Percentiles rank a stretch among this genome's conserved stretches.
Conservation (phyloP, 1,140 invertebrate genomes). For the Dendrolimus kikuchii region DNA sequence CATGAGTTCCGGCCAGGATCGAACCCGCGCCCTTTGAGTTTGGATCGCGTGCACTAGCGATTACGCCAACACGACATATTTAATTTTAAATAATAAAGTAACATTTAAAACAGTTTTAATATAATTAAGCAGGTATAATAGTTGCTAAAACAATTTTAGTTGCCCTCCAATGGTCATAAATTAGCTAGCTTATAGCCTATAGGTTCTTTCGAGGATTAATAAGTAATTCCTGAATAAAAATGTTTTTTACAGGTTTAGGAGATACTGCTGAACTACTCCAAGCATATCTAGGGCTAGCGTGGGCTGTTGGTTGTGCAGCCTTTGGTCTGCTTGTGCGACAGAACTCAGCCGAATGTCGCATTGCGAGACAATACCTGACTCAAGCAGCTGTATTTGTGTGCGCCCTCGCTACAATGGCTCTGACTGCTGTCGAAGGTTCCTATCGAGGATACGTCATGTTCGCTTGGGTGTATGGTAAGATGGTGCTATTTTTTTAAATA, state of each 20-base stretch:
- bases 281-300: conserved; percentile 86
- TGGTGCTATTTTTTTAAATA: background rate
- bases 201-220: no score
- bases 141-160: no score
- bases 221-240: no score
- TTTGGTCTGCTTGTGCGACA: conserved; percentile 88
- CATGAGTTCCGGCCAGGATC: no score
- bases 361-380: conserved; percentile 88
- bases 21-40: no score
- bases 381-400: conserved; percentile 85
- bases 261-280: conserved; percentile 82
- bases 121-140: no score
- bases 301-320: conserved; percentile 84
- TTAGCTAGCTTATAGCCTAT: no score
- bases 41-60: no score
- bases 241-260: conserved; percentile 65
- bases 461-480: conserved; percentile 85
- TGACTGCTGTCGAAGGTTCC: conserved; percentile 86
- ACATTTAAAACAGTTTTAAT: no score
- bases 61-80: no score
- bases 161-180: no score
- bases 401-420: conserved; percentile 84
- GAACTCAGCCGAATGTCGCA: conserved; percentile 87
- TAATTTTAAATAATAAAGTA: no score
- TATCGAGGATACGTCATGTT: conserved; percentile 87